These are phyloP conservation scores for Cyclophora albipunctata DNA, from an alignment of 2,888 invertebrate species.

Conservation along the genomic window DNA sequence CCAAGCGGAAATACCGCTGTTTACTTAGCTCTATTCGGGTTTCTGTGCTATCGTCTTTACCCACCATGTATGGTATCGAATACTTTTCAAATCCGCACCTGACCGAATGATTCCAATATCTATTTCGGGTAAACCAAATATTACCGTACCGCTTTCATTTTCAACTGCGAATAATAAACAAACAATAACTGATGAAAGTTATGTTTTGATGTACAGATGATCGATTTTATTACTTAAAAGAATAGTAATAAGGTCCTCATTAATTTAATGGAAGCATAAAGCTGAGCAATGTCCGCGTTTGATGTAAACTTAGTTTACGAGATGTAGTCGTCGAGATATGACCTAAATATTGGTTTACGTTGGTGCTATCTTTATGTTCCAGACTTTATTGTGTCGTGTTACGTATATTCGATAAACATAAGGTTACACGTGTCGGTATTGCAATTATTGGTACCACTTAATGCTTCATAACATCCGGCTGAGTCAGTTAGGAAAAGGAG, in stretches of 20 bases:
- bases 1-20: slow-evolving; percentile 39
- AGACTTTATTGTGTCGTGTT: background rate
- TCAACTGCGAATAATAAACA: slow-evolving; percentile 50
- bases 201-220: slow-evolving; percentile 49
- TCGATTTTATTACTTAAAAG: slow-evolving; percentile 50
- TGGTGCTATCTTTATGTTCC: slow-evolving; percentile 8
- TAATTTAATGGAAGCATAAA: slow-evolving; percentile 18
- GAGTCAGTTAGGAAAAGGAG: no score
- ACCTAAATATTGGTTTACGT: slow-evolving; percentile 15
- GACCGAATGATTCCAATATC: slow-evolving; percentile 60
- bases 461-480: no score
- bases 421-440: no score
- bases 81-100: slow-evolving; percentile 36
- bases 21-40: slow-evolving; percentile 46
- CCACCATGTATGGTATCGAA: slow-evolving; percentile 21
- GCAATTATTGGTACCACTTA: no score
- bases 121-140: slow-evolving; percentile 64
- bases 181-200: slow-evolving; percentile 49
- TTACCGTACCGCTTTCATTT: slow-evolving; percentile 59
- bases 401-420: background rate
- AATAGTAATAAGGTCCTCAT: slow-evolving; percentile 31
- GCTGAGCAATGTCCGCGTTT: slow-evolving; percentile 11
- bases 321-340: slow-evolving; percentile 16
- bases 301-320: slow-evolving; percentile 14
- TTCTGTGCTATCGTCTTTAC: slow-evolving; percentile 36